A percentile compares a stretch with the other conserved stretches of the same genome.
phyloP scores from a whole-genome alignment of 2,888 invertebrate species.

The Cephus pygmeus region DNA sequence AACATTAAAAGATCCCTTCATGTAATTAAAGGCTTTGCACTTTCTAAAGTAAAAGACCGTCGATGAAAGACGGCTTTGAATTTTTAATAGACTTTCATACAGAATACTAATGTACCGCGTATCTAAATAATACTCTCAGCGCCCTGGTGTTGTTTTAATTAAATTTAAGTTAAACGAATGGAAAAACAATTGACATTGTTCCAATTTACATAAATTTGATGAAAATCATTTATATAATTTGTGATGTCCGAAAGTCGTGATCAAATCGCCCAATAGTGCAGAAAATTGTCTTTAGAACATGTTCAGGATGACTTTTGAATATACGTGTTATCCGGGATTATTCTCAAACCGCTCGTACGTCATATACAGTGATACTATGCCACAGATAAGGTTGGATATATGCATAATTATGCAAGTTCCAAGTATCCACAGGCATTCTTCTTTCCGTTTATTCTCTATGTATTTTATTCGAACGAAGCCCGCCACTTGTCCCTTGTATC shows the following conservation, averaged over 20 bases:
- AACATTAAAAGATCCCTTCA: background rate
- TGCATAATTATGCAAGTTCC: background rate
- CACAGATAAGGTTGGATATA: background rate
- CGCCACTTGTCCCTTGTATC: background rate
- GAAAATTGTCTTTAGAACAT: background rate
- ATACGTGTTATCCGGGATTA: background rate
- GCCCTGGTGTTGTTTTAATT: background rate
- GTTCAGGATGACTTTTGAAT: background rate
- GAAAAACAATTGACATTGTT: background rate
- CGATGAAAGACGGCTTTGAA: background rate
- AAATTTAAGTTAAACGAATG: no score
- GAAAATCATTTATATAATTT: no score
- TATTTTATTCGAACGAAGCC: background rate
- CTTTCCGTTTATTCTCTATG: background rate
- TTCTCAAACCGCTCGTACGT: background rate
- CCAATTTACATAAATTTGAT: background rate
- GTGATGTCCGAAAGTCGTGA: background rate
- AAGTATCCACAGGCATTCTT: background rate
- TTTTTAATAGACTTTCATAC: background rate
- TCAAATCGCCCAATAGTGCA: background rate
- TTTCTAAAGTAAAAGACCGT: background rate
- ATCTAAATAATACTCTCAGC: background rate
- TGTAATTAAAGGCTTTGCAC: background rate
- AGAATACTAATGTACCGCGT: background rate
- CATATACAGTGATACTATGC: background rate